Percentiles rank a stretch among this genome's conserved stretches.
Conservation (phyloP, 35 echinoderm and acorn worm species). For the Eucidaris tribuloides region DNA sequence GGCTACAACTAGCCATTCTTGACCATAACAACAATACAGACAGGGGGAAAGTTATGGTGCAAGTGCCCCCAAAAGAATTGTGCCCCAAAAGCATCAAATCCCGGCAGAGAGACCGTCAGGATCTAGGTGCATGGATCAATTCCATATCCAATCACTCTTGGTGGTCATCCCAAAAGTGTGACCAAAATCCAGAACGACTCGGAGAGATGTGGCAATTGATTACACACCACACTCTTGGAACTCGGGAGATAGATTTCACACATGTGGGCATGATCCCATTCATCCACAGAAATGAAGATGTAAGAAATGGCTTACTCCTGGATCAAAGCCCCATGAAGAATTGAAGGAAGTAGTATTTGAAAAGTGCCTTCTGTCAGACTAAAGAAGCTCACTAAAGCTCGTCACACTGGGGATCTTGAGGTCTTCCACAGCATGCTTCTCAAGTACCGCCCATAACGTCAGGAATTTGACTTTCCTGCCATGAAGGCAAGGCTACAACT, state of each 20-base stretch:
- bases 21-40: constrained; percentile 35
- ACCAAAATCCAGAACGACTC: background rate
- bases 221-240: constrained; percentile 18
- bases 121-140: constrained; percentile 2
- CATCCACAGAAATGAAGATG: background rate
- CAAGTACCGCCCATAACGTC: constrained; percentile 48
- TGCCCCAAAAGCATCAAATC: too few species aligned
- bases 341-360: background rate
- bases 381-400: constrained; percentile 4
- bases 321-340: background rate
- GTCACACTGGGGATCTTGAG: constrained; percentile 26
- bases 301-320: background rate
- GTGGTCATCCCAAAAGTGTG: constrained; percentile 16
- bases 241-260: background rate
- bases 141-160: constrained; percentile 22
- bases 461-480: background rate
- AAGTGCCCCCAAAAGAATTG: too few species aligned
- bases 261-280: constrained; percentile 6
- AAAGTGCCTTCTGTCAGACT: background rate
- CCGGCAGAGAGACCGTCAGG: constrained; percentile 6
- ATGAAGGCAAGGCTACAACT: constrained; percentile 19
- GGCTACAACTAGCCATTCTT: constrained; percentile 25
- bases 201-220: constrained; percentile 30
- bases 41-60: too few species aligned
- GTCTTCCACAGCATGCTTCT: constrained; percentile 6